These are phyloP conservation scores for Caenorhabditis sp. DNA, from an alignment of 2,888 invertebrate genomes.

Conservation along the genomic window DNA sequence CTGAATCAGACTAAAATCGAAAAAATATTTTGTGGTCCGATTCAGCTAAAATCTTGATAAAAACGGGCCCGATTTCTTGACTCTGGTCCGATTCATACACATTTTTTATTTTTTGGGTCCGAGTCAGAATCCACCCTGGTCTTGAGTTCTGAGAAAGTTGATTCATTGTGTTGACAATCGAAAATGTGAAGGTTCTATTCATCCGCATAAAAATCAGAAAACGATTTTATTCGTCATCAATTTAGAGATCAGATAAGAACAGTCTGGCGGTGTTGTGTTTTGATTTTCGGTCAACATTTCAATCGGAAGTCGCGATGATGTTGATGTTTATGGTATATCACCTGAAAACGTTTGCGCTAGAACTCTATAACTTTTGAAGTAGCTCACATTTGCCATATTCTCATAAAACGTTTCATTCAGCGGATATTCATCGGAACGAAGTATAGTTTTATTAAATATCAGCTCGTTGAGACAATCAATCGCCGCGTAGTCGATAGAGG, in stretches of 20 bases:
- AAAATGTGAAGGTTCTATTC: too few relatives aligned
- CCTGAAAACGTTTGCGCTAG: constrained; percentile 7
- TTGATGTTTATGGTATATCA: constrained; percentile 28
- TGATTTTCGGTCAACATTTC: constrained; percentile 12
- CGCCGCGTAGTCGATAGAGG: constrained; percentile 43
- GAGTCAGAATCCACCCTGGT: too few relatives aligned
- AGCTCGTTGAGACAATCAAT: constrained; percentile 49
- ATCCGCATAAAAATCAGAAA: not conserved
- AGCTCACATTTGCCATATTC: constrained; percentile 42
- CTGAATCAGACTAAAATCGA: too few relatives aligned
- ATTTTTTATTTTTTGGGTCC: too few relatives aligned
- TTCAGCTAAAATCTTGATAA: too few relatives aligned
- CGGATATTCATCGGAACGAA: constrained; percentile 18
- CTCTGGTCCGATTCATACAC: too few relatives aligned
- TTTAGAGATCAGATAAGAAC: too few relatives aligned
- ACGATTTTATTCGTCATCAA: not conserved
- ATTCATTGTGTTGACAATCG: too few relatives aligned
- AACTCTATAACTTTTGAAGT: too few relatives aligned
- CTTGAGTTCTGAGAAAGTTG: too few relatives aligned
- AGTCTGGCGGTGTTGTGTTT: not conserved
- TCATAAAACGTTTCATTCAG: constrained; percentile 41
- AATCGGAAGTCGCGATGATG: constrained; percentile 12
- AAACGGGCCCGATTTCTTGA: too few relatives aligned
- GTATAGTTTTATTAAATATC: constrained; percentile 42
- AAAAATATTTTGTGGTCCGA: too few relatives aligned